Percentiles rank a stretch among this genome's conserved stretches.
phyloP scores from a whole-genome alignment of 2,797 vertebrate genomes.

The Simalia tracyae region DNA sequence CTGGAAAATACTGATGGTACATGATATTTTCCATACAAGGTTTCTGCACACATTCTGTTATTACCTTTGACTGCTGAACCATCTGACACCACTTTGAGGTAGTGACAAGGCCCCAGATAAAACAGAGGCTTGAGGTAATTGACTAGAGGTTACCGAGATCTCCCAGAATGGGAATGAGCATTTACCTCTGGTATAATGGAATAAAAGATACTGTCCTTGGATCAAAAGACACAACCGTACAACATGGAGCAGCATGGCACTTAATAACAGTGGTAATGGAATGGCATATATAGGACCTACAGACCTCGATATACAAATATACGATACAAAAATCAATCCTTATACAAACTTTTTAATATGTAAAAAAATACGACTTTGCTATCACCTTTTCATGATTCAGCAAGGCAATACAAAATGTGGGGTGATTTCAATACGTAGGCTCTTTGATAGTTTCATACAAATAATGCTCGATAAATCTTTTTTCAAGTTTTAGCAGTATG shows the following conservation, averaged over 20 bases:
- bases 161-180: background rate
- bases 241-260: conserved; percentile 34
- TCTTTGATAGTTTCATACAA: conserved; percentile 68
- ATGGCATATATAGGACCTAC: conserved; percentile 69
- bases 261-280: conserved; percentile 36
- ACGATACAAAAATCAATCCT: conserved; percentile 71
- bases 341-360: conserved; percentile 73
- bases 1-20: conserved; percentile 27
- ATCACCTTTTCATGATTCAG: conserved; percentile 69
- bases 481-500: conserved; percentile 77
- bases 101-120: conserved; percentile 14
- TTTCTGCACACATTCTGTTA: conserved; percentile 17
- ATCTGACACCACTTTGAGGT: conserved; percentile 11
- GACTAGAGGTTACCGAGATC: background rate
- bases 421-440: conserved; percentile 59
- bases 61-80: conserved; percentile 21
- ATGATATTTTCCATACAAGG: conserved; percentile 34
- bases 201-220: background rate
- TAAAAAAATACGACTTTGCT: conserved; percentile 76
- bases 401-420: conserved; percentile 67
- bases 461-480: conserved; percentile 55
- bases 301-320: conserved; percentile 75
- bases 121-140: conserved; percentile 12
- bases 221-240: background rate
- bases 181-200: background rate